Base-by-base conservation (phyloP, 2,888 invertebrate species). In the Plagiodera versicolora region DNA sequence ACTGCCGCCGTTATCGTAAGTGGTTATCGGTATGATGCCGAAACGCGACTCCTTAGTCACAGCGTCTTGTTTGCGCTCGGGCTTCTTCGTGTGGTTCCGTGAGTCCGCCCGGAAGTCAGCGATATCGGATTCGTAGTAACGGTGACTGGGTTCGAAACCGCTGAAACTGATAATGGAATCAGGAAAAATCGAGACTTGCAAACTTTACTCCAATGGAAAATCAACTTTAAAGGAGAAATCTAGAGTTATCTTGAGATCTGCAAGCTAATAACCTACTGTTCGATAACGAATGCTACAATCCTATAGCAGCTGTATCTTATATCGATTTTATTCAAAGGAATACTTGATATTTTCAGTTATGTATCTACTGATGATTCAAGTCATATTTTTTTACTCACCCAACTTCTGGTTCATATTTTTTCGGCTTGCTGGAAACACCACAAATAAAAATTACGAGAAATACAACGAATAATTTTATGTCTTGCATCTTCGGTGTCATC, bases 1-100 rank as follows among this genome's bases (percentile, higher is more conserved):
- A 53, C 50, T 66, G 48, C 83, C 84, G 9, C 83, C 82, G 54
- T 79, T 81, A 10, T 85, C 86, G 66, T 82, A 86, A 0, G 82
- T 75, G 20, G 58, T 19, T 30, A 72, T 60, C 45, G 65, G 73
- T 39, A 67, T 61, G 18, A 72, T 70, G 0, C 86, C 86, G 67
- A 86, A 86, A 55, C 85, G 74, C 64, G 73, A 66, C 70, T 72
- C 71, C 35, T 71, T 74, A 9, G 24, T 5, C 4, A 6, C 24
- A 6, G 63, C 56, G 52, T 72, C 74, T 30, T 49, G 39, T 61
- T 74, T 72, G 32, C 64, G 51, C 39, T 72, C 71, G 20, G 69
- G 66, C 47, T 69, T 59, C 10, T 44, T 62, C 9, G 67, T 60
- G 20, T 54, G 28, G 52, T 72, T 72, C 4, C 60, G 60, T 9